phyloP scores from a whole-genome alignment of 2,113 vertebrate genomes.

The Protomyctophum bolini region DNA sequence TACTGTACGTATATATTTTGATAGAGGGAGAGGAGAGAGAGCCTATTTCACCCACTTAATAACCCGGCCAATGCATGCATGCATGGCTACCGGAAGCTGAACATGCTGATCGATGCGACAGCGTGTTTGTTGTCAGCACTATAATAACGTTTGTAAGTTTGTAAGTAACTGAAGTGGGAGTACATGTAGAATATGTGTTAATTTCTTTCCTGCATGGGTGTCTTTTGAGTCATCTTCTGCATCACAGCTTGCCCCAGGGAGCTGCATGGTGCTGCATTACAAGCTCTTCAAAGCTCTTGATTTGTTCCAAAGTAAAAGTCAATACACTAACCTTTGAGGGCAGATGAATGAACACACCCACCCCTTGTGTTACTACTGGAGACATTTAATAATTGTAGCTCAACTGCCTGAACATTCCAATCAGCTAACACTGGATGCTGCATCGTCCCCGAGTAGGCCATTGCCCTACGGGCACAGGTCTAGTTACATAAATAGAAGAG shows the following conservation, averaged over 20 bases:
- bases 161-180: too few species aligned
- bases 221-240: conserved; percentile 31
- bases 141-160: too few species aligned
- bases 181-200: not conserved
- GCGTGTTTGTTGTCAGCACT: too few species aligned
- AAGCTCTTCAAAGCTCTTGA: not conserved
- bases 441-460: too few species aligned
- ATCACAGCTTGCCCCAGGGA: conserved; percentile 39
- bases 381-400: conserved; percentile 37
- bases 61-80: too few species aligned
- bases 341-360: conserved; percentile 36
- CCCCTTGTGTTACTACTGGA: conserved; percentile 49
- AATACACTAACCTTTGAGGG: conserved; percentile 67
- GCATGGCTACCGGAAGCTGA: too few species aligned
- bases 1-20: too few species aligned
- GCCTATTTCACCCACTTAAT: too few species aligned
- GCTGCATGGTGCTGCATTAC: conserved; percentile 27
- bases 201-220: conserved; percentile 3
- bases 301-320: conserved; percentile 50
- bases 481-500: too few species aligned
- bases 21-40: too few species aligned
- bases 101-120: too few species aligned
- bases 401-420: not conserved
- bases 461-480: not conserved
- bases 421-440: not conserved